phyloP scores from a whole-genome alignment of 1,140 invertebrate genomes.

The Leptopilina boulardi region DNA sequence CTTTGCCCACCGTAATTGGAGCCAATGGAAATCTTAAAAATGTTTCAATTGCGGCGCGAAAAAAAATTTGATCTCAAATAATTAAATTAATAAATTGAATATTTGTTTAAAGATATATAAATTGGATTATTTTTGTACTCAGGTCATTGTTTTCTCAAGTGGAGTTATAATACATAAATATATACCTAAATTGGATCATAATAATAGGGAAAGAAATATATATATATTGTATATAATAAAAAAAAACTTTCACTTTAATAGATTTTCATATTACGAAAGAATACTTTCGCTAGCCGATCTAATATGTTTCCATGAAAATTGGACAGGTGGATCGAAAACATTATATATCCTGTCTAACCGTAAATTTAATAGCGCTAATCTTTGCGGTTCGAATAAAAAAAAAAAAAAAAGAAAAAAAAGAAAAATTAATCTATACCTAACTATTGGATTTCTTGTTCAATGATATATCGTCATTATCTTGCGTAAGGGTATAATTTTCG shows the following conservation, averaged over 20 bases:
- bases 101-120: neutral
- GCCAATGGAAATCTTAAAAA: too few species aligned
- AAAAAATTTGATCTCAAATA: too few species aligned
- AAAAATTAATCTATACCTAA: neutral
- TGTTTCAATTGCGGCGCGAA: too few species aligned
- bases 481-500: neutral
- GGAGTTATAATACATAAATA: too few species aligned
- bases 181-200: slow-evolving; percentile 1
- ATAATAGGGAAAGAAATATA: neutral
- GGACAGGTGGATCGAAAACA: slow-evolving; percentile 3
- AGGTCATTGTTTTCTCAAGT: neutral
- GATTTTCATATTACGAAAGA: slow-evolving; percentile 3
- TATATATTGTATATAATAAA: too few species aligned
- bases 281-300: neutral
- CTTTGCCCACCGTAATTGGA: too few species aligned
- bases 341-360: neutral
- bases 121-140: neutral
- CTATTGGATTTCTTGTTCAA: neutral
- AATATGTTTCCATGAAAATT: neutral
- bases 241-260: slow-evolving; percentile 10
- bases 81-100: too few species aligned
- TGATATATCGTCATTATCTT: neutral
- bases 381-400: neutral
- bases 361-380: neutral
- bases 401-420: too few species aligned